Evolutionary conservation across 2,797 vertebrate genomes (phyloP).

Genomic region (Buphagus erythrorhynchus): DNA sequence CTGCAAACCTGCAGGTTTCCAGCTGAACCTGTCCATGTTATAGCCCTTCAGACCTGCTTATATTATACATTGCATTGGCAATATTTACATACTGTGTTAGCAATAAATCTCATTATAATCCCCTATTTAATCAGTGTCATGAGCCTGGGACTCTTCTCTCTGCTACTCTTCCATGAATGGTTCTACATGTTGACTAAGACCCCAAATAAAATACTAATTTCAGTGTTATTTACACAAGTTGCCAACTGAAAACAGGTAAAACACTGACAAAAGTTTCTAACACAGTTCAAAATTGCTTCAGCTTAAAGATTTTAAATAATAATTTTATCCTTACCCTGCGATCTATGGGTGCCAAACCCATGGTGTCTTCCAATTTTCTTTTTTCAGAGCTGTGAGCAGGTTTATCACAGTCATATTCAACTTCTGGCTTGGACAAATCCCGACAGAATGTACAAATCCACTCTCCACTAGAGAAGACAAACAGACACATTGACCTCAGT

Average conservation of each 20-base stretch:
- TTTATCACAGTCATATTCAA: constrained; percentile 83
- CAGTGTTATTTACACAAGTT: neutral
- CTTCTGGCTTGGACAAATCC: constrained; percentile 81
- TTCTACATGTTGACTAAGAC: neutral
- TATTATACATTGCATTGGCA: neutral
- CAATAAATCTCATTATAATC: neutral
- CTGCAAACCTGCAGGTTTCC: neutral
- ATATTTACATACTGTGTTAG: neutral
- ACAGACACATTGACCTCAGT: neutral
- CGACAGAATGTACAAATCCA: constrained; percentile 86
- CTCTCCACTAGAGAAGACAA: constrained; percentile 73
- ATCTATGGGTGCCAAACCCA: constrained; percentile 75
- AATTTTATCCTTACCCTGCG: constrained; percentile 75
- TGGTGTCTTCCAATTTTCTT: constrained; percentile 68
- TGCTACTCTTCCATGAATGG: neutral
- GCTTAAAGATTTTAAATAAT: neutral
- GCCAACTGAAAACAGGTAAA: neutral
- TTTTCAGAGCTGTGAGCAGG: constrained; percentile 73
- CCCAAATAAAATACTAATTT: neutral
- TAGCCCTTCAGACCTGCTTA: neutral
- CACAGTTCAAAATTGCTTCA: neutral
- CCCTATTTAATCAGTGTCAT: neutral
- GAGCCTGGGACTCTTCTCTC: neutral
- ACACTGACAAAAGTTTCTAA: neutral
- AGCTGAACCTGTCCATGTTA: neutral